A percentile compares a stretch with the other conserved stretches of the same genome.
Evolutionary conservation across 2,113 vertebrate species (phyloP).

Genomic region (Neolamprologus caudopunctatus): DNA sequence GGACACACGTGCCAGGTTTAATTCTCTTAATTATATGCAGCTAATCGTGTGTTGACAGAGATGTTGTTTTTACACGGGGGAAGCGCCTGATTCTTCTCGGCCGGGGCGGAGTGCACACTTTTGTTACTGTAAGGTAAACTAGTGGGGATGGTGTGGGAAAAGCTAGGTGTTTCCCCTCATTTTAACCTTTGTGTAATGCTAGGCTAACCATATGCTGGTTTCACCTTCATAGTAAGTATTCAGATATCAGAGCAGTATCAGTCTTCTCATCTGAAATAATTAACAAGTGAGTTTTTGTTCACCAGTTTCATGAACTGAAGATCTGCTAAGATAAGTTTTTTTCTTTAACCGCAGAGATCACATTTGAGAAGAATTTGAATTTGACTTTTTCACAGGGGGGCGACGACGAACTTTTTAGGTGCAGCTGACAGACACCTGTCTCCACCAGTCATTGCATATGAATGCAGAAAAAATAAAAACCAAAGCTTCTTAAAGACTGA

Average conservation of each 20-base stretch:
- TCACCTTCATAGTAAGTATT: background rate
- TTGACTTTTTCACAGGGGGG: background rate
- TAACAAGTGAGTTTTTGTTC: background rate
- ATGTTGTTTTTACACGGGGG: background rate
- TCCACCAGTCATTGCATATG: background rate
- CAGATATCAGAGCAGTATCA: background rate
- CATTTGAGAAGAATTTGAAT: background rate
- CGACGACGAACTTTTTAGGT: background rate
- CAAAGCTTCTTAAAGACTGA: background rate
- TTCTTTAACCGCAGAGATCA: background rate
- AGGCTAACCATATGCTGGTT: background rate
- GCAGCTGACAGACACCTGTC: background rate
- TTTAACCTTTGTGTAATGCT: background rate
- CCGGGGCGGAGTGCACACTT: background rate
- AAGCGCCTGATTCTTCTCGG: background rate
- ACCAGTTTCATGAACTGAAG: background rate
- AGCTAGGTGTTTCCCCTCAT: background rate
- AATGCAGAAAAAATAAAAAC: background rate
- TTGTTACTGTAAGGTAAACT: background rate
- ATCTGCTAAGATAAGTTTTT: background rate
- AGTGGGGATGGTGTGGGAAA: background rate
- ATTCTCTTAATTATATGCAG: constrained; percentile 6
- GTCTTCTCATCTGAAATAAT: background rate
- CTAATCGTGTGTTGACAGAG: background rate
- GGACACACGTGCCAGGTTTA: constrained; percentile 3